Base-by-base conservation (phyloP, 2,888 invertebrate species). In the Lycia hirtaria region DNA sequence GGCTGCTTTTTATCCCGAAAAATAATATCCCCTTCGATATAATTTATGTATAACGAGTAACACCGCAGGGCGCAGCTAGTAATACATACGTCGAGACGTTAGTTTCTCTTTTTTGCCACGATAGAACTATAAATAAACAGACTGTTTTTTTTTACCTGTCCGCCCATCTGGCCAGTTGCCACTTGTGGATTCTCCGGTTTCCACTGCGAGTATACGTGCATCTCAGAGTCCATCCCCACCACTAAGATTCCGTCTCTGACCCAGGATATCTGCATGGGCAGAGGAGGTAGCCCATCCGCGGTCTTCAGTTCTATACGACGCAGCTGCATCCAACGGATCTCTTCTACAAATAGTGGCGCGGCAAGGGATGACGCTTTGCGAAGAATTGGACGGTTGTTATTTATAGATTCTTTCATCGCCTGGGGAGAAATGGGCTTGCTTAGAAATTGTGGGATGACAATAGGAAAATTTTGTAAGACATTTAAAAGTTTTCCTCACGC, bases 151-250 rank as follows among this genome's bases (percentile, higher is more conserved):
- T 65, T 63, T 70, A 90, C 90, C 78, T 86, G 89, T 19, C 69
- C 76, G 32, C 76, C 68, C 32, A 72, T 65, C 12, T 75, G 71
- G 37, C 88, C 88, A 3, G 78, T 76, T 6, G 78, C 53, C 1
- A 76, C 57, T 41, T 83, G 85, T 1, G 79, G 84, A 56, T 87
- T 79, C 61, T 95, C 94, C 0, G 97, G 96, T 75, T 97, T 97
- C 99, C 99, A 99, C 78, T 99, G 99, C 0, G 98, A 98, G 81
- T 99, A 99, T 0, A 99, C 98, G 76, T 99, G 98, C 98, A 99
- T 99, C 84, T 99, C 99, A 2, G 98, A 99, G 81, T 99, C 98
- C 99, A 99, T 99, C 1, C 99, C 99, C 1, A 99, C 98, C 0
- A 99, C 98, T 1, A 99, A 90, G 65, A 99, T 98, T 0, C 99